Evolutionary conservation across 1,140 invertebrate genomes (phyloP).

Genomic region (Ruditapes philippinarum): DNA sequence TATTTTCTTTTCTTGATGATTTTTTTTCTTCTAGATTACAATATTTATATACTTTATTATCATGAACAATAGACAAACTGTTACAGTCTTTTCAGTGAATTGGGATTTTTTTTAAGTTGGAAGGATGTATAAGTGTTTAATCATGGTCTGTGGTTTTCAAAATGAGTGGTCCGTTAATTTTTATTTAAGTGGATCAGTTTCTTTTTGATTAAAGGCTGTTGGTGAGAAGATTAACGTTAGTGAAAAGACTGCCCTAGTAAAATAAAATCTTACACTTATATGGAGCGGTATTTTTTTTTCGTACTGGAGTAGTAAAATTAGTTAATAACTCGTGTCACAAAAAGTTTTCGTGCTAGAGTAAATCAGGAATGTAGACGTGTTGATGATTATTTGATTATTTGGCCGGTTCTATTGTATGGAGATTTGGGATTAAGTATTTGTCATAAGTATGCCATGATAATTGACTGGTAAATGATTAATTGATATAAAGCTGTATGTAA

Average conservation of each 20-base stretch:
- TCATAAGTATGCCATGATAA: slow-evolving; percentile 18
- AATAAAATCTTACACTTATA: no score
- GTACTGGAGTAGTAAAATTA: neutral
- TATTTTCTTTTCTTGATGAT: no score
- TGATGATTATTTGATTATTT: slow-evolving; percentile 25
- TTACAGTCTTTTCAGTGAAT: no score
- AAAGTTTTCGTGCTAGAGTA: slow-evolving; percentile 4
- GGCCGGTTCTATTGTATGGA: neutral
- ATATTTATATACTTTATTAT: no score
- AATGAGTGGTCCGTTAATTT: neutral
- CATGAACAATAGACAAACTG: no score
- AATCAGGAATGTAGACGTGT: neutral
- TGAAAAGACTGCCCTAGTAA: no score
- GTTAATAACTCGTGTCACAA: neutral
- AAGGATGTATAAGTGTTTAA: no score
- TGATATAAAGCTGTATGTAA: neutral
- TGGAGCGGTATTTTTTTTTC: no score
- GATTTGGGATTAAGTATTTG: slow-evolving; percentile 34
- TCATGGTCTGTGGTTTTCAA: neutral
- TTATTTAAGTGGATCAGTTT: neutral
- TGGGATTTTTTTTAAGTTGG: no score
- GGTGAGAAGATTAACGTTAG: neutral
- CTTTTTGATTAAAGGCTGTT: neutral
- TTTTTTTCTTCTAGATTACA: no score
- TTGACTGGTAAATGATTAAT: slow-evolving; percentile 33